Percentiles rank a stretch among this genome's conserved stretches.
Evolutionary conservation across 1,140 invertebrate genomes (phyloP).

Genomic region (Tenebrio molitor): DNA sequence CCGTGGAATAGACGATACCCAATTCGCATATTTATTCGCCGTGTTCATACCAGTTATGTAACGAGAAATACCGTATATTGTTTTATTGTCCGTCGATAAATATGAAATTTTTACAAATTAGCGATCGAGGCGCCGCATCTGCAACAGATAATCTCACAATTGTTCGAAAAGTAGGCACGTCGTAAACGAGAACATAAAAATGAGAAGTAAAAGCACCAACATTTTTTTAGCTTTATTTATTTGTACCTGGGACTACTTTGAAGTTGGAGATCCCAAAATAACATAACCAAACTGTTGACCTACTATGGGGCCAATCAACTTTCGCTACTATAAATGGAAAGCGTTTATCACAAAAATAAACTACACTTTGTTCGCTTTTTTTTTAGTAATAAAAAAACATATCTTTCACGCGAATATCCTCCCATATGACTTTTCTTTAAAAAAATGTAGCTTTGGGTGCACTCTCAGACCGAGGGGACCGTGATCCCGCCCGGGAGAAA

Average conservation of each 20-base stretch:
- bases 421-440: conserved; percentile 5
- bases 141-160: background rate
- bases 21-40: conserved; percentile 14
- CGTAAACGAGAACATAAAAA: background rate
- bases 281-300: conserved; percentile 54
- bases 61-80: background rate
- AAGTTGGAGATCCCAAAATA: conserved; percentile 54
- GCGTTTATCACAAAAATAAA: conserved; percentile 50
- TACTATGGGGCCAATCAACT: conserved; percentile 59
- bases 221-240: conserved; percentile 28
- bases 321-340: conserved; percentile 58
- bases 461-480: no score
- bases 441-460: no score
- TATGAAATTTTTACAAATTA: no score
- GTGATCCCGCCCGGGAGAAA: no score
- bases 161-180: background rate
- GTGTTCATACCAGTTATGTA: conserved; percentile 16
- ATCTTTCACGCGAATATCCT: background rate
- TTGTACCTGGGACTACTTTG: conserved; percentile 34
- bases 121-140: no score
- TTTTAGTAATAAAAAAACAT: conserved; percentile 14
- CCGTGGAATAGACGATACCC: conserved; percentile 18
- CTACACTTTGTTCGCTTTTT: conserved; percentile 33
- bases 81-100: background rate
- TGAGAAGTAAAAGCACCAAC: conserved; percentile 17